Conservation (phyloP, 2,797 vertebrate genomes). For the Graptemys geographica region DNA sequence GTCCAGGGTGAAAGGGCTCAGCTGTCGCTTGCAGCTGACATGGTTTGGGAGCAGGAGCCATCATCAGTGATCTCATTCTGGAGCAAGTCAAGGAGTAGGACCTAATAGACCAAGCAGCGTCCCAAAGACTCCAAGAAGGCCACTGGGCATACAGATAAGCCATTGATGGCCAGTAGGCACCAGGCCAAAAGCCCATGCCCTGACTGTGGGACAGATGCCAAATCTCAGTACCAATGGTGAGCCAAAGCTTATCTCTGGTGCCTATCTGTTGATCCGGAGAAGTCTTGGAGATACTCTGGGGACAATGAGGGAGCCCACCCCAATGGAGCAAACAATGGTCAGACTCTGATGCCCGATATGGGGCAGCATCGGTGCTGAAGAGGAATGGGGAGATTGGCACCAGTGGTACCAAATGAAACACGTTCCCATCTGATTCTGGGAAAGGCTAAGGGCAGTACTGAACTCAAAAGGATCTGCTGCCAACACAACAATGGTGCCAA, state of each 20-base stretch:
- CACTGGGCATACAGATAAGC: neutral
- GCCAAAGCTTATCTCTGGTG: neutral
- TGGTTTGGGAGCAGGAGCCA: neutral
- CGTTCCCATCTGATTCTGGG: neutral
- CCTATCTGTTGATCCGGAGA: neutral
- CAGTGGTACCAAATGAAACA: neutral
- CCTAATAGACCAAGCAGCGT: neutral
- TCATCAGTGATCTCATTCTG: neutral
- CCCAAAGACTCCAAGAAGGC: neutral
- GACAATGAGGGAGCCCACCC: neutral
- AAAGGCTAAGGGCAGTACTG: neutral
- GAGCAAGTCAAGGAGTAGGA: neutral
- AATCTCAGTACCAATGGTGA: neutral
- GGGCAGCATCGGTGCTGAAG: neutral
- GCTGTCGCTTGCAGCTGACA: neutral
- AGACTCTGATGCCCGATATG: neutral
- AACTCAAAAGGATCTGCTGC: neutral
- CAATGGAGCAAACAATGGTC: neutral
- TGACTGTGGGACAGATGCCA: neutral
- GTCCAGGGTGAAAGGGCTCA: neutral
- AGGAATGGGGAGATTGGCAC: neutral
- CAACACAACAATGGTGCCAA: neutral
- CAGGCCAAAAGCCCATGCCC: neutral
- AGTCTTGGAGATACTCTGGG: neutral
- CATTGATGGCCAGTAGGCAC: neutral